phyloP scores from a whole-genome alignment of 2,797 vertebrate genomes.

The Epinephelus coioides region DNA sequence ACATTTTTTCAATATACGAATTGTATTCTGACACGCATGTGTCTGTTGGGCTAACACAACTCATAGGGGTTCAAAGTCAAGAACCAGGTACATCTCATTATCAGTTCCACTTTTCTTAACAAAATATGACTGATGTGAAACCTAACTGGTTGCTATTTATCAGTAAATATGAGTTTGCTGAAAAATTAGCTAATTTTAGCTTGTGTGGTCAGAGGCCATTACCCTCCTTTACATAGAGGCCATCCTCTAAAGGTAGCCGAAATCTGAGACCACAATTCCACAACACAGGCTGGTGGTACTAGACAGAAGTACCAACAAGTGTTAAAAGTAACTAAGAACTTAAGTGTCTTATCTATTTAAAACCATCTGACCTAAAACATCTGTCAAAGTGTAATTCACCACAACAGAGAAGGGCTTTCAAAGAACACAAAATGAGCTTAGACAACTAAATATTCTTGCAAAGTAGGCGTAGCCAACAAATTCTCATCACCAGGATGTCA shows the following conservation, averaged over 20 bases:
- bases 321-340: neutral
- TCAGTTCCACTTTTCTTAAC: neutral
- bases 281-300: neutral
- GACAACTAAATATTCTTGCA: neutral
- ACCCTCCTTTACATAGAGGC: neutral
- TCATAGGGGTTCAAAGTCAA: too few species aligned
- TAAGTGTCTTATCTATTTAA: neutral
- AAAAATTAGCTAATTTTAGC: too few species aligned
- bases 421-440: neutral
- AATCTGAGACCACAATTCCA: neutral
- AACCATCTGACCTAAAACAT: neutral
- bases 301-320: neutral
- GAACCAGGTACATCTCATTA: too few species aligned
- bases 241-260: neutral
- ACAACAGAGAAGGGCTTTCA: neutral
- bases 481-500: too few species aligned
- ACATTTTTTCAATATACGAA: too few species aligned
- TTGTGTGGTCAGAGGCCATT: neutral
- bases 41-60: too few species aligned
- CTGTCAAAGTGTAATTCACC: neutral
- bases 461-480: too few species aligned
- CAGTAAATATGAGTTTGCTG: neutral
- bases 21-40: too few species aligned
- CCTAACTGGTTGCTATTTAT: neutral
- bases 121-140: neutral